These are phyloP conservation scores for Heliconius cydno DNA, from an alignment of 2,888 invertebrate genomes.

Conservation along the genomic window DNA sequence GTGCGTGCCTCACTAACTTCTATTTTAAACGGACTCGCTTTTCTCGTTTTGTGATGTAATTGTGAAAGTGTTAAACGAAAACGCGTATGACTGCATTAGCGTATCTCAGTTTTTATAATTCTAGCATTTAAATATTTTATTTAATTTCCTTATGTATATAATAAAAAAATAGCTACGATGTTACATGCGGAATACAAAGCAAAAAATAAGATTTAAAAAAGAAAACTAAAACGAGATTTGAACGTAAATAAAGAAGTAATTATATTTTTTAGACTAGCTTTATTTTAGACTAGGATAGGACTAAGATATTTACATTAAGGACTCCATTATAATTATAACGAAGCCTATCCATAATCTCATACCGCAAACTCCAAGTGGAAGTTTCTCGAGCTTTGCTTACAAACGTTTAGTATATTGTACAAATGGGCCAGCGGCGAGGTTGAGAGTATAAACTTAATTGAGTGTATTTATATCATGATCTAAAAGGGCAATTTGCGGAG, in stretches of 20 bases:
- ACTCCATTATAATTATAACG: too few species aligned
- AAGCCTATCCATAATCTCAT: not conserved
- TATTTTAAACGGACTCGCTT: constrained; percentile 17
- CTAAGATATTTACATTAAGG: too few species aligned
- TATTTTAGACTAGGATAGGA: too few species aligned
- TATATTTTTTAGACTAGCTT: too few species aligned
- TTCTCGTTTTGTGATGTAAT: constrained; percentile 25
- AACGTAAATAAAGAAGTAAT: too few species aligned
- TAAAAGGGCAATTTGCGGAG: not conserved
- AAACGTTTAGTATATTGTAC: constrained; percentile 19
- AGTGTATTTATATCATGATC: not conserved
- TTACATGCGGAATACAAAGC: too few species aligned
- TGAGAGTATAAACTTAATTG: constrained; percentile 7
- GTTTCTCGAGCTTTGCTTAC: not conserved
- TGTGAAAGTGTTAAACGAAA: constrained; percentile 32
- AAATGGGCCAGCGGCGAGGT: not conserved
- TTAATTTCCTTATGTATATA: not conserved
- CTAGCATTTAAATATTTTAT: not conserved
- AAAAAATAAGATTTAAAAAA: too few species aligned
- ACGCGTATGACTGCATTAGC: constrained; percentile 12
- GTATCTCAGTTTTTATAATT: not conserved
- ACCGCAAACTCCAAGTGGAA: constrained; percentile 10
- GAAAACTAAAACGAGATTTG: too few species aligned
- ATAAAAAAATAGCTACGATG: too few species aligned
- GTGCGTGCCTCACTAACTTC: not conserved